phyloP scores from a whole-genome alignment of 1,140 invertebrate genomes.

The Steinernema khuongi region DNA sequence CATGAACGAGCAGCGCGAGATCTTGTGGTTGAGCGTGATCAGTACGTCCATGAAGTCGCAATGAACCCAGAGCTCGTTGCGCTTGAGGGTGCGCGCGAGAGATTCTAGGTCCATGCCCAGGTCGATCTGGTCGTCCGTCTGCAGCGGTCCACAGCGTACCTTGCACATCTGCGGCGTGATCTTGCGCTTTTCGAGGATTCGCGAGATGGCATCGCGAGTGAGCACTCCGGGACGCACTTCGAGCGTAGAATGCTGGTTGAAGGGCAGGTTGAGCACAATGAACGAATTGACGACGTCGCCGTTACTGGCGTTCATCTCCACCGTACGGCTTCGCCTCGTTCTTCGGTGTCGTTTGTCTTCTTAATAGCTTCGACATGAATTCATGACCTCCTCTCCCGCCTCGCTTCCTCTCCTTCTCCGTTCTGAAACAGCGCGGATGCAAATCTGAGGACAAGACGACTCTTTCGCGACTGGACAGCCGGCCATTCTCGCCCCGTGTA shows the following conservation, averaged over 20 bases:
- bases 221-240: neutral
- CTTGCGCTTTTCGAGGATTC: neutral
- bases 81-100: constrained; percentile 14
- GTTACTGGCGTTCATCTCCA: neutral
- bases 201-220: neutral
- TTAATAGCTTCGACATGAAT: too few relatives aligned
- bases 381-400: too few relatives aligned
- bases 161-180: constrained; percentile 12
- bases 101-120: constrained; percentile 32
- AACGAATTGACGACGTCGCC: neutral
- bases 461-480: too few relatives aligned
- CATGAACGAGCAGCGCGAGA: constrained; percentile 35
- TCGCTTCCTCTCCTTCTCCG: too few relatives aligned
- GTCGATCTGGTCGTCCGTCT: neutral
- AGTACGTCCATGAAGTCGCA: constrained; percentile 33
- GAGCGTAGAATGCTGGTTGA: constrained; percentile 3
- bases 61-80: constrained; percentile 40
- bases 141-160: neutral
- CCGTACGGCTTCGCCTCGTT: neutral
- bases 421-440: too few relatives aligned
- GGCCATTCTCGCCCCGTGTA: too few relatives aligned
- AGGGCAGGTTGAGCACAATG: constrained; percentile 11
- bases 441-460: too few relatives aligned
- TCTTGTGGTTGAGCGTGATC: constrained; percentile 34
- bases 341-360: neutral